Base-by-base conservation (phyloP, 2,113 vertebrate genomes). In the Poecilia latipinna region DNA sequence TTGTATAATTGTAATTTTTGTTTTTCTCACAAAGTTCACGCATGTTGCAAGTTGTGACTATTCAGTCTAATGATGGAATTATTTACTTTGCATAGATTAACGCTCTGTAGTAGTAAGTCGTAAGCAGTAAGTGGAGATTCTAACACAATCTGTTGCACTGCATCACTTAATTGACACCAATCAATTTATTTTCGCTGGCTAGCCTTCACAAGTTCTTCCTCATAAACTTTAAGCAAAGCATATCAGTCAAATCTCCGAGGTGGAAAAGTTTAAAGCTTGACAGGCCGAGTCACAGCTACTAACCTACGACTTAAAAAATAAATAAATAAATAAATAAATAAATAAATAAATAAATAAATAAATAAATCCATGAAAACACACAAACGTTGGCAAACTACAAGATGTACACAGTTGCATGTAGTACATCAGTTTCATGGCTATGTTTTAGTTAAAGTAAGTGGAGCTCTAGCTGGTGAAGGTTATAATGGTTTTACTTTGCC, bases 401-500 rank as follows among this genome's bases (percentile, higher is more conserved):
- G 31, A 39, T 42, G 54, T 11, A 63, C 12, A 76, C 24, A 68
- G 48, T 61, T 28, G 66, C 84, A 77, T 75, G 72, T 80, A 78
- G 69, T 12, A 10, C 68, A 60, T 68, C 42, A 31, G 67, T 70
- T 71, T 65, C 51, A 77, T 2, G 64, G 33, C 60, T 77, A 72
- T 12, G 68, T 71, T 57, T 79, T 81, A 74, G 54, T 72, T 31
- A 62, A 35, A 70, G 15, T 82, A 78, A 75, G 33, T 26, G 72
- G 75, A 80, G 75, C 42, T 90, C 78, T 88, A 82, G 60, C 26
- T 68, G 29, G 78, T 31, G 2, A 17, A 35, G 57, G 81, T 87
- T 90, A 86, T 72, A 77, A 8, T 24, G 61, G 65, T 72, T 89
- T 86, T 87, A 83, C 48, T 26, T 82, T 87, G 57, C 88, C 94